Evolutionary conservation across 2,113 vertebrate species (phyloP), one percentile per base, ranked within the genome.

Genomic region (Falcunculus frontatus): DNA sequence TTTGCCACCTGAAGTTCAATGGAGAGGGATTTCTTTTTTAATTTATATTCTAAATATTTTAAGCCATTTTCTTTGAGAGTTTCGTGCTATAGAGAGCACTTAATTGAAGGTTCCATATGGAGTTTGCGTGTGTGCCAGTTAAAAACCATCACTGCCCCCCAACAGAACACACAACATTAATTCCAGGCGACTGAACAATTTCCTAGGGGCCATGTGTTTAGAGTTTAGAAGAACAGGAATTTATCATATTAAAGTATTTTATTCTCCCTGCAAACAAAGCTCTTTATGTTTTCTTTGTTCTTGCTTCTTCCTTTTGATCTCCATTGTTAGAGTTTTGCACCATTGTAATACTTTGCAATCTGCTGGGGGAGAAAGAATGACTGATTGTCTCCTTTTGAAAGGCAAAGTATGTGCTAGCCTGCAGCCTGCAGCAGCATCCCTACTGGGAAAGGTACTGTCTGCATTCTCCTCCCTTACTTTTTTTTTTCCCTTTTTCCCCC

Each of bases 371-470:
- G 78, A 87, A 94, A 97, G 95, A 94, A 95, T 65, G 95, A 96
- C 52, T 44, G 73, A 91, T 37, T 87, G 91, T 95, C 83, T 90
- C 30, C 77, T 84, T 90, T 73, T 73, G 50, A 96, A 97, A 92
- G 60, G 84, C 80, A 50, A 52, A 87, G 81, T 89, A 92, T 67
- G 75, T 35, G 83, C 52, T 64, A 42, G 35, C 55, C 86, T 49
- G 59, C 74, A 89, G 96, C 75, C 57, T 17, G 90, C 78, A 26
- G 37, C 78, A 53, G 96, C 87, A 78, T 70, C 93, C 96, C 96
- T 63, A 53, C 93, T 69, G 94, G 65, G 97, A 94, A 93, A 97
- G 97, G 97, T 97, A 89, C 78, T 86, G 91, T 73, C 95, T 78
- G n/a, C 75, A 70, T 64, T 69, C 86, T 75, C 86, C 49, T 89